Percentiles rank a stretch among this genome's conserved stretches.
Conservation (phyloP, 1,140 invertebrate genomes). For the Pachypeltis micranthus region DNA sequence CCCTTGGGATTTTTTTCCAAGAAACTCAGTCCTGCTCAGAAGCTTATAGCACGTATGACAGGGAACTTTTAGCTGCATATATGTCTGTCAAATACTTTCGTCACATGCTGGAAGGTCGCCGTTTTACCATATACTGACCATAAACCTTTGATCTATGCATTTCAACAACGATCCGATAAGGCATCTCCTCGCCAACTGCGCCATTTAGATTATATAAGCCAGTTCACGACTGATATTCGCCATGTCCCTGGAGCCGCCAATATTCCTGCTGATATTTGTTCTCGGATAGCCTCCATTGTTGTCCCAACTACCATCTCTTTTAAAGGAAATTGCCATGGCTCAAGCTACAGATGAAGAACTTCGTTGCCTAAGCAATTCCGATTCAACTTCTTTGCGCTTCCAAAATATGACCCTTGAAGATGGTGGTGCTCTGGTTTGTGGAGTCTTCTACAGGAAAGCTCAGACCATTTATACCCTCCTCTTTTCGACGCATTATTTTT, state of each 20-base stretch:
- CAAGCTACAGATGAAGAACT: not conserved
- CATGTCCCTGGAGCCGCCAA: not conserved
- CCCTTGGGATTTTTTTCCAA: slow-evolving; percentile 29
- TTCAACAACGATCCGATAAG: slow-evolving; percentile 30
- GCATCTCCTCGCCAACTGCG: slow-evolving; percentile 28
- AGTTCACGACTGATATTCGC: not conserved
- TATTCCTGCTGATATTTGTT: not conserved
- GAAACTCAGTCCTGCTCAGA: slow-evolving; percentile 22
- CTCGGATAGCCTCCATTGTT: not conserved
- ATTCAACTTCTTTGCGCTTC: not conserved
- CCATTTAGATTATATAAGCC: too few relatives aligned
- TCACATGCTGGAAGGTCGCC: slow-evolving; percentile 33
- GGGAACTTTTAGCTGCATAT: slow-evolving; percentile 29
- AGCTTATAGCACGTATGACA: too few relatives aligned
- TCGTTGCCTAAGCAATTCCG: not conserved
- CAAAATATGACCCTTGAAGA: too few relatives aligned
- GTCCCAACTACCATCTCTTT: not conserved
- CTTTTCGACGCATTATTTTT: slow-evolving; percentile 28
- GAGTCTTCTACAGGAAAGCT: too few relatives aligned
- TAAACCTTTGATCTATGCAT: too few relatives aligned
- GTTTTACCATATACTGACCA: slow-evolving; percentile 34
- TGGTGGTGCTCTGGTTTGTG: slow-evolving; percentile 21
- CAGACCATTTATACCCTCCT: too few relatives aligned
- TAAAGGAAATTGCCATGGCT: not conserved
- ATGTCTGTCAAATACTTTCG: slow-evolving; percentile 29